A percentile compares a stretch with the other conserved stretches of the same genome.
phyloP scores from a whole-genome alignment of 2,888 invertebrate genomes.

The Neoscelio sp. region DNA sequence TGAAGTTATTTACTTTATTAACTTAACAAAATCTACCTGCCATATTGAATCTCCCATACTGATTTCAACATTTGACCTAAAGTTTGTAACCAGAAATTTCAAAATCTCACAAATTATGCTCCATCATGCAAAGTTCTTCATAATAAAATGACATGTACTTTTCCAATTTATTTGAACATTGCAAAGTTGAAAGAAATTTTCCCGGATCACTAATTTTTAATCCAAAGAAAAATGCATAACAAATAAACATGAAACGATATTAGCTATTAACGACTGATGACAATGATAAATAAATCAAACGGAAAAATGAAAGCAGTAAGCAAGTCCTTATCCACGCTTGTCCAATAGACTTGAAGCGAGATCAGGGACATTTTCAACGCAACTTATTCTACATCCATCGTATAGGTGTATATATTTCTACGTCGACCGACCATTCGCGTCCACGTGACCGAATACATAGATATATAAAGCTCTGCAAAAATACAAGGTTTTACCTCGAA shows the following conservation, averaged over 20 bases:
- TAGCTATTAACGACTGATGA: slow-evolving; percentile 21
- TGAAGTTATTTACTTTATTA: too few relatives aligned
- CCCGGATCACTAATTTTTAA: too few relatives aligned
- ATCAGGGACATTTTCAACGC: slow-evolving; percentile 67
- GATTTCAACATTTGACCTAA: too few relatives aligned
- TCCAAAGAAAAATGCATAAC: too few relatives aligned
- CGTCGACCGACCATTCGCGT: slow-evolving; percentile 66
- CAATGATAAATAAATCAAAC: slow-evolving; percentile 66
- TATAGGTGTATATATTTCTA: slow-evolving; percentile 69
- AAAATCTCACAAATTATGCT: too few relatives aligned
- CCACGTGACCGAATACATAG: slow-evolving; percentile 67
- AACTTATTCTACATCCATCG: slow-evolving; percentile 66
- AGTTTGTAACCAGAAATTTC: too few relatives aligned
- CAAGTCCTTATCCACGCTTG: slow-evolving; percentile 66
- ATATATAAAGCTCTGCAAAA: slow-evolving; percentile 74
- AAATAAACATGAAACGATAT: slow-evolving; percentile 29
- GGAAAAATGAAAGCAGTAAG: slow-evolving; percentile 66
- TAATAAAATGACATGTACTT: too few relatives aligned
- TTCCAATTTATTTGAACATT: too few relatives aligned
- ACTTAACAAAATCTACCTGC: too few relatives aligned
- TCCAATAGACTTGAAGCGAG: slow-evolving; percentile 61
- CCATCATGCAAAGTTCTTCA: too few relatives aligned
- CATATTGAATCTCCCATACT: too few relatives aligned
- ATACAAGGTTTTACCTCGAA: slow-evolving; percentile 77
- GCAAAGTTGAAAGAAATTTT: too few relatives aligned